A percentile compares a stretch with the other conserved stretches of the same genome.
Evolutionary conservation across 2,113 vertebrate species (phyloP).

Genomic region (Seriola quinqueradiata): DNA sequence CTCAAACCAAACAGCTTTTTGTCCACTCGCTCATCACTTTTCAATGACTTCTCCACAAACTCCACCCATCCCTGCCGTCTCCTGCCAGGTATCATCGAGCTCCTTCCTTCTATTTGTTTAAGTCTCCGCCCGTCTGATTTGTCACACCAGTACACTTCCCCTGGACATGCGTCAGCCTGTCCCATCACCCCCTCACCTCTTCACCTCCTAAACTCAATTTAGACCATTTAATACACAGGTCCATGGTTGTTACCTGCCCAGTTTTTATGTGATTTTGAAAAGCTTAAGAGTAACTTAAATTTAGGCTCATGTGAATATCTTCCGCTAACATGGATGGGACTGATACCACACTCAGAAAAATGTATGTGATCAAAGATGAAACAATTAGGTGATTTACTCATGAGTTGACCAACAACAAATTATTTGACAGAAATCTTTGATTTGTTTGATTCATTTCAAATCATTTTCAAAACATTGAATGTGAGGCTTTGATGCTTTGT

Average conservation of each 20-base stretch:
- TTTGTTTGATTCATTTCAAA: background rate
- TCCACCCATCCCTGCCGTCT: background rate
- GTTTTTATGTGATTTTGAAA: background rate
- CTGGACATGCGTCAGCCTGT: background rate
- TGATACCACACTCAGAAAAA: no score
- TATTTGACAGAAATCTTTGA: background rate
- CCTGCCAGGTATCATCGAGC: conserved; percentile 7
- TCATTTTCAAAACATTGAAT: background rate
- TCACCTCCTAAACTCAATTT: background rate
- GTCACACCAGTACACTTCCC: conserved; percentile 29
- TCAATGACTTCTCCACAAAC: background rate
- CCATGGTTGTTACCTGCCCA: background rate
- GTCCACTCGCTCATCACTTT: background rate
- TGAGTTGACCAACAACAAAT: no score
- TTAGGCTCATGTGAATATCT: no score
- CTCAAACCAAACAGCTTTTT: conserved; percentile 14
- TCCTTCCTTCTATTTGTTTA: conserved; percentile 36
- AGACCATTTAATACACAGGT: background rate
- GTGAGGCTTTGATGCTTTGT: background rate
- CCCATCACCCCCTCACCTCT: background rate
- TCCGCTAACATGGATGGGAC: no score
- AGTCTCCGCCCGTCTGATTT: conserved; percentile 16
- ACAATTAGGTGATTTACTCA: no score
- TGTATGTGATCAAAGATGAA: no score
- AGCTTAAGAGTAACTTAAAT: background rate